Base-by-base conservation (phyloP, 2,888 invertebrate genomes). In the Phymatocera aterrima region DNA sequence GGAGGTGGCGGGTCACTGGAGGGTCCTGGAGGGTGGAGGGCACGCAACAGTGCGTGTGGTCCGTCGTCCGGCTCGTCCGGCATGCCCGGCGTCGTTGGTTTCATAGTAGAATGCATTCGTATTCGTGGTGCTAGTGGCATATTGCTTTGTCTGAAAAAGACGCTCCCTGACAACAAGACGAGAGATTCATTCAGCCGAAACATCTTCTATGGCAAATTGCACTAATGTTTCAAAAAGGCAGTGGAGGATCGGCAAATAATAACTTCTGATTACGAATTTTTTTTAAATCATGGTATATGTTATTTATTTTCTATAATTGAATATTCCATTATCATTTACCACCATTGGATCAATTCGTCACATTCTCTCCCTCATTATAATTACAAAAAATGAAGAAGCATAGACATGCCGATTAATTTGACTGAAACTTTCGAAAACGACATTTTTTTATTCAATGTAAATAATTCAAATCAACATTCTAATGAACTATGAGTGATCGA, bases 1-100 rank as follows among this genome's bases (percentile, higher is more conserved):
- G 79, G n/a, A n/a, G n/a, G n/a, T n/a, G n/a, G n/a, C n/a, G n/a
- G n/a, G n/a, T n/a, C n/a, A n/a, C n/a, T n/a, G n/a, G n/a, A n/a
- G n/a, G n/a, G n/a, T n/a, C n/a, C n/a, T 6, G 61, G 28, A 21
- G 78, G 72, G 70, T 31, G 60, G 70, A 48, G 70, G 60, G 78
- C 43, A 72, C 72, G 72, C 24, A 70, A 72, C 77, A 82, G 81
- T 79, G 85, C 84, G 88, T 87, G 88, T 87, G 87, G 87, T 87
- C 87, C 83, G 82, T 82, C 81, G 78, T 70, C 68, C 51, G 61
- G 15, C 64, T 6, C 77, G 68, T 48, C 68, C 31, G 70, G 46
- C 77, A 18, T 64, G 46, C 77, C 51, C 77, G 34, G 78, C 78
- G 83, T 84, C 77, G 72, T 72, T 8, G 46, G 46, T 15, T 72